phyloP scores from a whole-genome alignment of 92 coral and sea anemone species.

The Zoanthus sansibaricus region DNA sequence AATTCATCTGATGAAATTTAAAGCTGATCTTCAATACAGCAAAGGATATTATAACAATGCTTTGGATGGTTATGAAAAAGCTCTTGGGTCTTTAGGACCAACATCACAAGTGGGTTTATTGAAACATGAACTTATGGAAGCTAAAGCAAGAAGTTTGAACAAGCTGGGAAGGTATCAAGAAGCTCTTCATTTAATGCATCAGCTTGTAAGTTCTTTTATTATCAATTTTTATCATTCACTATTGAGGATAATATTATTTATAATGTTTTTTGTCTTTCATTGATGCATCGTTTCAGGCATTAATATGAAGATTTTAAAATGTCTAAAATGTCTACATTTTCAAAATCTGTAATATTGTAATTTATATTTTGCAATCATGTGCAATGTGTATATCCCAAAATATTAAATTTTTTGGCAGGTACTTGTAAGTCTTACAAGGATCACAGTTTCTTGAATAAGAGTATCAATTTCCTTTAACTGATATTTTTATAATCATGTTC shows the following conservation, averaged over 20 bases:
- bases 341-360: no score
- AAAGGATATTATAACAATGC: constrained; percentile 59
- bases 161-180: constrained; percentile 65
- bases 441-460: no score
- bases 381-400: no score
- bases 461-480: no score
- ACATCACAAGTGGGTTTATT: constrained; percentile 36
- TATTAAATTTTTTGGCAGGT: no score
- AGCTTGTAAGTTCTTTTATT: constrained; percentile 42
- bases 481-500: no score
- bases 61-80: constrained; percentile 43
- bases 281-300: no score
- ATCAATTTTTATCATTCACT: neutral
- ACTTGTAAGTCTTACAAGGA: no score
- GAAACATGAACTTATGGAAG: constrained; percentile 76
- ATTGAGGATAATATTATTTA: neutral
- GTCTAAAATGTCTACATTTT: no score
- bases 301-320: no score
- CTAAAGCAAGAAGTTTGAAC: constrained; percentile 68
- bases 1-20: constrained; percentile 66
- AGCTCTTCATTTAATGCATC: constrained; percentile 49
- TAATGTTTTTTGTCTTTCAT: no score
- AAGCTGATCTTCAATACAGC: constrained; percentile 73
- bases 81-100: constrained; percentile 29
- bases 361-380: no score